These are phyloP conservation scores for Istiophorus platypterus DNA, from an alignment of 2,113 vertebrate genomes.

Conservation along the genomic window DNA sequence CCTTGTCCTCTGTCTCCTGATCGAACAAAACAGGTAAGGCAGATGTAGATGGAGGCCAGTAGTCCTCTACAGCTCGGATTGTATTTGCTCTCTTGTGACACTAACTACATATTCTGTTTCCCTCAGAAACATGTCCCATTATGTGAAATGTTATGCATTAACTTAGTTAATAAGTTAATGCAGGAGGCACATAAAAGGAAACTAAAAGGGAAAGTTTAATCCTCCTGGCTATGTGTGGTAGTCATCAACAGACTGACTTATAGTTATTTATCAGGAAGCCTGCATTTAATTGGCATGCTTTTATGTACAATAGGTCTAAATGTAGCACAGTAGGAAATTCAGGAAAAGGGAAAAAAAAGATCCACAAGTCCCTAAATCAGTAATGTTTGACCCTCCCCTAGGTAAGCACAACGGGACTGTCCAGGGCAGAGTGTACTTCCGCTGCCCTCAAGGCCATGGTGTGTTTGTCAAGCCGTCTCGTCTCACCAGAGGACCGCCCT, in stretches of 20 bases:
- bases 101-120: not conserved
- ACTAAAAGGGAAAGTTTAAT: not conserved
- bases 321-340: not conserved
- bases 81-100: too few relatives aligned
- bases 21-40: not conserved
- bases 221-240: not conserved
- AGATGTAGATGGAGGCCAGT: not conserved
- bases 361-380: not conserved
- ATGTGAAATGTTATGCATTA: not conserved
- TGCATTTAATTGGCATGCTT: not conserved
- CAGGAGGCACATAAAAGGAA: not conserved
- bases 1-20: too few relatives aligned
- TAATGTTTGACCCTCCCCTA: constrained; percentile 66
- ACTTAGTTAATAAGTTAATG: not conserved
- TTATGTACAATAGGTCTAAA: not conserved
- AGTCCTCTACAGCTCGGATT: too few relatives aligned
- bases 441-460: constrained; percentile 86
- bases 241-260: not conserved
- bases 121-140: not conserved
- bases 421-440: constrained; percentile 88
- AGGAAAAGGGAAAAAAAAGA: not conserved
- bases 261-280: not conserved
- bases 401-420: constrained; percentile 90
- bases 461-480: constrained; percentile 88
- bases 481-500: constrained; percentile 85